Evolutionary conservation across 1,140 invertebrate genomes (phyloP), one percentile per base, ranked within the genome.

Genomic region (Protaetia brevitarsis): DNA sequence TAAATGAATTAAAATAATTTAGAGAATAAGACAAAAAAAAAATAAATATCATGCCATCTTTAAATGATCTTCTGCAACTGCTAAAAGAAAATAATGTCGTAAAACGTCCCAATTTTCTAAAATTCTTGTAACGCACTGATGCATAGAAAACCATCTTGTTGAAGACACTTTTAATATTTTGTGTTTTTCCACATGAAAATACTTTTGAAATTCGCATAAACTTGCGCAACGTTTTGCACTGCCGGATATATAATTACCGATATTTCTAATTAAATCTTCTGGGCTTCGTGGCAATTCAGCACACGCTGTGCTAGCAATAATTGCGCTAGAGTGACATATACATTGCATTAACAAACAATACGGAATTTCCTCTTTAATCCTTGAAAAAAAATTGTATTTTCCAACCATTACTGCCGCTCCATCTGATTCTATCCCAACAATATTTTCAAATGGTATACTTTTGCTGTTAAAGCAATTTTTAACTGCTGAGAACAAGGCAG

Each of bases 391-490:
- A 30, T 73, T 78, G 64, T 79, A 29, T 10, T 56, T 59, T n/a
- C 76, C 77, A n/a, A 80, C 70, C 75, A 77, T 79, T 13, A 71
- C 72, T 45, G 74, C 78, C 3, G 76, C 74, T 10, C 76, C 73
- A 72, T 79, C 78, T 13, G 72, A 71, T 7, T 74, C 76, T 73
- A 76, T 78, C 10, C 77, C 78, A 21, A 81, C 71, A 66, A 79
- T 69, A 61, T 79, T 79, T 8, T 19, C 27, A 69, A 68, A 8
- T 4, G 63, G 45, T 26, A 66, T 68, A 16, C 30, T 26, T 68
- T 16, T 65, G 7, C 7, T 7, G 7, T 7, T 45, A 29, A 67
- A 31, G 60, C 23, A 64, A 29, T 65, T 65, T 57, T 57, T 65
- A 3, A 64, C 6, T 23, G 36, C 41, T 3, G 2, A 11, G 58